Evolutionary conservation across 2,113 vertebrate genomes (phyloP), one percentile per base, ranked within the genome.

Genomic region (Cinclus cinclus): DNA sequence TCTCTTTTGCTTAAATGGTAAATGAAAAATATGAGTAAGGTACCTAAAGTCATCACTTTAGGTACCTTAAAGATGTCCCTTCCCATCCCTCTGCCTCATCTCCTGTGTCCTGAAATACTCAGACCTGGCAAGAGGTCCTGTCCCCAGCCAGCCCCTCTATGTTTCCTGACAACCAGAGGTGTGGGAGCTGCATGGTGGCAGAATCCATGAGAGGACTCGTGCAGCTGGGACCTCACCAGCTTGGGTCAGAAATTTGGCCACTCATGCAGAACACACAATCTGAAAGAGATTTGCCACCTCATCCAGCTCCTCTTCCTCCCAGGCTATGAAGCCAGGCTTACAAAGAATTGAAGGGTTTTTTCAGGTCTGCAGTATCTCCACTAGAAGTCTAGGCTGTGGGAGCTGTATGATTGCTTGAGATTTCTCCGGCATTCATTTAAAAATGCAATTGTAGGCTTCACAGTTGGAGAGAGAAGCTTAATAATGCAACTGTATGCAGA

Each of bases 391-490:
- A 64, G 83, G 77, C 56, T 91, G 53, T 83, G 49, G 69, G 80
- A 91, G 65, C 65, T 75, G 35, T 31, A 14, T 80, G 28, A 87
- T 94, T 94, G 71, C 87, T 75, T 71, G 77, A 94, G 91, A 74
- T 58, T 92, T 91, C 62, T 65, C 20, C 31, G 63, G 65, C 30
- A 82, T 82, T 87, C 62, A 82, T 89, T 91, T 87, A 79, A 87
- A 96, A 92, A 84, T 58, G 46, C 83, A 93, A 65, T 53, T 87
- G 73, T 78, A 89, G 49, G 37, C 74, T 89, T 97, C 89, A 79
- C 83, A 94, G 94, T 44, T 83, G 89, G 92, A 94, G 77, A 68
- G 89, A 87, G 94, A 94, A 93, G 74, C 91, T 94, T 94, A 94
- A 95, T 84, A 92, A 82, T 95, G 74, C 81, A 89, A 84, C 74